These are phyloP conservation scores for Cherax quadricarinatus DNA, from an alignment of 1,140 invertebrate species.

Conservation along the genomic window DNA sequence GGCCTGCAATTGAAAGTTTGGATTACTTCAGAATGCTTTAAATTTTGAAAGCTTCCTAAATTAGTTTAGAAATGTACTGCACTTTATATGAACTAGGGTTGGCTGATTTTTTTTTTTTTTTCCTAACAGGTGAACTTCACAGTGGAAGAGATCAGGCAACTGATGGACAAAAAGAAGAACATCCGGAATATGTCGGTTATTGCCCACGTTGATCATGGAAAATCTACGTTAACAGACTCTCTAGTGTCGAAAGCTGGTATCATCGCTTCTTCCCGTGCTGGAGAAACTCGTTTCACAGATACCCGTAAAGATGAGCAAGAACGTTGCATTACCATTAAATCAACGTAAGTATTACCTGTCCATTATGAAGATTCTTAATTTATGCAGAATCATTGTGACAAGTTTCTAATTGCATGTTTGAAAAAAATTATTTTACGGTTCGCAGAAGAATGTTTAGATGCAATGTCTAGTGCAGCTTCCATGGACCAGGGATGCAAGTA, in stretches of 20 bases:
- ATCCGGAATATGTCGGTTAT: conserved; percentile 99
- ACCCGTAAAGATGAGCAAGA: conserved; percentile 99
- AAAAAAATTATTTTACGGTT: too few relatives aligned
- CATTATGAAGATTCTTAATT: too few relatives aligned
- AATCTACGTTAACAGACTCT: conserved; percentile 99
- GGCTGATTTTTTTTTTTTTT: too few relatives aligned
- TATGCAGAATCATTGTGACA: too few relatives aligned
- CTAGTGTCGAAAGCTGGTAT: conserved; percentile 99
- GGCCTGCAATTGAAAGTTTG: too few relatives aligned
- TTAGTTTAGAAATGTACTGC: too few relatives aligned
- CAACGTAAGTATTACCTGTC: conserved; percentile 87
- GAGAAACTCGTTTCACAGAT: conserved; percentile 99
- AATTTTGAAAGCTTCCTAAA: too few relatives aligned
- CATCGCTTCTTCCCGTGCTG: conserved; percentile 98
- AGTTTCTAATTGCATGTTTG: too few relatives aligned
- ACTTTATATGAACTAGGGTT: too few relatives aligned
- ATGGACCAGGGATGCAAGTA: background rate
- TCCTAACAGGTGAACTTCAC: conserved; percentile 98
- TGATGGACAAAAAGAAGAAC: conserved; percentile 99
- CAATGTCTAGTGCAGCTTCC: too few relatives aligned
- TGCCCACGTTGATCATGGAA: conserved; percentile 99
- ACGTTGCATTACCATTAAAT: conserved; percentile 99
- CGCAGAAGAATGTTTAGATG: too few relatives aligned
- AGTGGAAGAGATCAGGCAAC: conserved; percentile 98
- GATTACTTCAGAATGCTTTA: too few relatives aligned